Base-by-base conservation (phyloP, 2,888 invertebrate genomes). In the Pterostichus niger region DNA sequence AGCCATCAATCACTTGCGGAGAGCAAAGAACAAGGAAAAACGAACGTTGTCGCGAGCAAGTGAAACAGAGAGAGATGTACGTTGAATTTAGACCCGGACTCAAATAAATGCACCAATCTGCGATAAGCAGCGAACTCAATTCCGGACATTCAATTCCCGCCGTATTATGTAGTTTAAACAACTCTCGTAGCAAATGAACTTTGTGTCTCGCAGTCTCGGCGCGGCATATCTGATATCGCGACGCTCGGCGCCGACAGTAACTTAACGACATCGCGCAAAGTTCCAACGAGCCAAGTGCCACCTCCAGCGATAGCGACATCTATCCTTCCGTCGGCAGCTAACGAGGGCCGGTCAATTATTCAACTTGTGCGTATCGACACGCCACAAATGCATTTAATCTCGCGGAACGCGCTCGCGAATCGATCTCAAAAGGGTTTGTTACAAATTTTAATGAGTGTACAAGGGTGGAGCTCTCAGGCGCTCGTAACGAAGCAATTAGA, bases 71-170 rank as follows among this genome's bases (percentile, higher is more conserved):
- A 86, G 85, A 86, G 86, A 40, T 40, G 40, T 40, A 40, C 1
- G 40, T 40, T 40, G 40, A 40, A 40, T 40, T 40, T 40, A 40
- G 40, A 40, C 61, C 46, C 86, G 86, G 87, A 85, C 86, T 87
- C 86, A 87, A 87, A 87, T 86, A 87, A 87, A 87, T 87, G 86
- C 85, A 85, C 86, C 87, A 86, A 87, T 88, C 87, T 86, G 86
- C 84, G 86, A 85, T 86, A 86, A 86, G 86, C 86, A 87, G 87
- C 86, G 86, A 86, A 87, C 85, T 85, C 86, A 84, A 86, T 86
- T 85, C 85, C 56, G 84, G 84, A 84, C 86, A 87, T 86, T 87
- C 85, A 85, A 86, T 85, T 86, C 86, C 85, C 84, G 84, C 75
- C 49, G 68, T 82, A 82, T 82, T 82, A 75, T 75, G 75, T 82